These are phyloP conservation scores for Ophioninae sp. DNA, from an alignment of 2,888 invertebrate species.

Conservation along the genomic window DNA sequence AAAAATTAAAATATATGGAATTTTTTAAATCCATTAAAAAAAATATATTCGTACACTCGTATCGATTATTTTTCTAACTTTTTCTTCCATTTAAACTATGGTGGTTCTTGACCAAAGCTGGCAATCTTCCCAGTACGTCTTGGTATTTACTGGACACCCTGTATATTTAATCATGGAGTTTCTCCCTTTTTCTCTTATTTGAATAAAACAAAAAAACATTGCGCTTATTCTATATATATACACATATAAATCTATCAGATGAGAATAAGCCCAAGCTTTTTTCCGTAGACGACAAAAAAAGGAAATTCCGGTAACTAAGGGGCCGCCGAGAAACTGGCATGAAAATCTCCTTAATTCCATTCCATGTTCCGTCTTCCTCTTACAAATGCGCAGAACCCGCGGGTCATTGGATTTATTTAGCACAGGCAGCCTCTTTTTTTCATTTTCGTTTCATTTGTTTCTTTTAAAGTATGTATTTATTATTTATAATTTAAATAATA, in stretches of 20 bases:
- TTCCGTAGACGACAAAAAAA: slow-evolving; percentile 11
- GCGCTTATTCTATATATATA: not conserved
- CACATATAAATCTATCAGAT: not conserved
- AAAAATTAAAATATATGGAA: too few species aligned
- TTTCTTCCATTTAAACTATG: too few species aligned
- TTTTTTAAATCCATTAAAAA: too few species aligned
- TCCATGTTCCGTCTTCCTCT: not conserved
- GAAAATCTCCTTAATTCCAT: slow-evolving; percentile 21
- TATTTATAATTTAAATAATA: too few species aligned
- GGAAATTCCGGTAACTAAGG: not conserved
- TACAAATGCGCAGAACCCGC: not conserved
- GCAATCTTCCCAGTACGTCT: too few species aligned
- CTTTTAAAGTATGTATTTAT: not conserved
- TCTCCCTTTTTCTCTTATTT: too few species aligned
- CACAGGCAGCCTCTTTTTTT: not conserved
- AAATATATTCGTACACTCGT: too few species aligned
- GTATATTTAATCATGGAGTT: too few species aligned
- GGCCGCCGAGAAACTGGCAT: slow-evolving; percentile 24
- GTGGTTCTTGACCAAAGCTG: too few species aligned
- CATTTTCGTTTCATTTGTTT: not conserved
- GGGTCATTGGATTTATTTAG: slow-evolving; percentile 14
- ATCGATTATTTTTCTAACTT: too few species aligned
- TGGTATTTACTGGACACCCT: too few species aligned
- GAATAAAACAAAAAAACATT: too few species aligned
- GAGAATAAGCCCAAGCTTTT: slow-evolving; percentile 14